Conservation (phyloP, 2,113 vertebrate genomes). For the Gymnorhina tibicen region DNA sequence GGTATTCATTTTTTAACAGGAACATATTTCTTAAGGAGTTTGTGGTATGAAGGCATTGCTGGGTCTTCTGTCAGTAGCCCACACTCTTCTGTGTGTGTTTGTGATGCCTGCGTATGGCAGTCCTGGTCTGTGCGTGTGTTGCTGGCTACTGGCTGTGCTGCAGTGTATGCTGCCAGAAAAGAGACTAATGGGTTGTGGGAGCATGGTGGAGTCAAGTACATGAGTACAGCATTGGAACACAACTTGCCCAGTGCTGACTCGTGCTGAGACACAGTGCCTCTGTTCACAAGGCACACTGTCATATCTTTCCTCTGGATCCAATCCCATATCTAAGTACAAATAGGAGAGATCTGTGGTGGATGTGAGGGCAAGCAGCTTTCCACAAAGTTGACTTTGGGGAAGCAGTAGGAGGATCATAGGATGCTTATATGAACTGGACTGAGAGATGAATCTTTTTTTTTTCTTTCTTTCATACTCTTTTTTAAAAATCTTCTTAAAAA, state of each 20-base stretch:
- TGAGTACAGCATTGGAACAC: accelerated
- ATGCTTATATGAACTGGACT: background rate
- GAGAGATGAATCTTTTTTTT: background rate
- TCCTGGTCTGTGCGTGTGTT: background rate
- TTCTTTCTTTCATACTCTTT: background rate
- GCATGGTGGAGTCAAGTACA: background rate
- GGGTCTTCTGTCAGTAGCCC: background rate
- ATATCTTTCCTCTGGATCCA: background rate
- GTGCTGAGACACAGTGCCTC: accelerated
- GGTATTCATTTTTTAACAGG: background rate
- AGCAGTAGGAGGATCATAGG: background rate
- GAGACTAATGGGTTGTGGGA: background rate
- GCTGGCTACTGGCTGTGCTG: background rate
- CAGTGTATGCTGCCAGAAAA: background rate
- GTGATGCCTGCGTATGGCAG: background rate
- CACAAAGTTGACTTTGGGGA: background rate
- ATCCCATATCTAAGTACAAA: background rate
- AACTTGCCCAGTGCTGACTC: background rate
- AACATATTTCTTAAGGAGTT: background rate
- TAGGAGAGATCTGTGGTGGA: background rate
- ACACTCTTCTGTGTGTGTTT: background rate
- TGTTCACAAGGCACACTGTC: background rate
- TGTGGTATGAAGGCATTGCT: background rate
- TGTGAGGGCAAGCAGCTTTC: background rate
- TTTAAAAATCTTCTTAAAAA: background rate